A percentile compares a stretch with the other conserved stretches of the same genome.
Evolutionary conservation across 1,140 invertebrate species (phyloP).

Genomic region (Drosophila quadrilineata): DNA sequence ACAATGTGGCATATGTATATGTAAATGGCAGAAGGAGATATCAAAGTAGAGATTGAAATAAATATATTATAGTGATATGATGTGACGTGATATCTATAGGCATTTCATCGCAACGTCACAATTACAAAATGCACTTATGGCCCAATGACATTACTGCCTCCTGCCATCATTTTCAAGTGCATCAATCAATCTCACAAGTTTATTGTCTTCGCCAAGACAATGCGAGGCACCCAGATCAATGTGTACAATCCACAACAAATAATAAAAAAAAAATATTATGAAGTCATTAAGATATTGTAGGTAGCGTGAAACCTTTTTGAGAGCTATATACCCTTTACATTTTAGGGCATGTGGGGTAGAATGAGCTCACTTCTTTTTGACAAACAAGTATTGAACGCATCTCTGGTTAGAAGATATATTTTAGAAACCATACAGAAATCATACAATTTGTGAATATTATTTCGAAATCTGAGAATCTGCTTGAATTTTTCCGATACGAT

Average conservation of each 20-base stretch:
- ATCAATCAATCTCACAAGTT: conserved; percentile 46
- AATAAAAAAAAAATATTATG: conserved; percentile 31
- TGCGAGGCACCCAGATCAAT: conserved; percentile 9
- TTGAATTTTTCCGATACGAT: not conserved
- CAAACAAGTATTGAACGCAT: too few species aligned
- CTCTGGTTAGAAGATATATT: too few species aligned
- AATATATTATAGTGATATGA: too few species aligned
- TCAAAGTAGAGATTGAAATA: conserved; percentile 8
- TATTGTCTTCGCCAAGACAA: conserved; percentile 35
- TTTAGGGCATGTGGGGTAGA: not conserved
- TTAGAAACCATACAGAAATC: too few species aligned
- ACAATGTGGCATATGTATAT: too few species aligned
- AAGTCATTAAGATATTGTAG: conserved; percentile 35
- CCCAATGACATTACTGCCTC: conserved; percentile 32
- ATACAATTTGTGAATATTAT: too few species aligned
- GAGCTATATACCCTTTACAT: not conserved
- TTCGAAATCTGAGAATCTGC: not conserved
- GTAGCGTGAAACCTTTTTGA: conserved; percentile 17
- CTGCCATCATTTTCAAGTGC: conserved; percentile 34
- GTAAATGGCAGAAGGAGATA: conserved; percentile 1
- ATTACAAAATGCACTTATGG: conserved; percentile 48
- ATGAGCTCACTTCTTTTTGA: too few species aligned
- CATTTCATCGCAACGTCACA: conserved; percentile 44
- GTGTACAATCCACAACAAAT: conserved; percentile 5
- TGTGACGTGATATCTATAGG: conserved; percentile 22